Evolutionary conservation across 2,888 invertebrate genomes (phyloP), one percentile per base, ranked within the genome.

Genomic region (Blera fallax): DNA sequence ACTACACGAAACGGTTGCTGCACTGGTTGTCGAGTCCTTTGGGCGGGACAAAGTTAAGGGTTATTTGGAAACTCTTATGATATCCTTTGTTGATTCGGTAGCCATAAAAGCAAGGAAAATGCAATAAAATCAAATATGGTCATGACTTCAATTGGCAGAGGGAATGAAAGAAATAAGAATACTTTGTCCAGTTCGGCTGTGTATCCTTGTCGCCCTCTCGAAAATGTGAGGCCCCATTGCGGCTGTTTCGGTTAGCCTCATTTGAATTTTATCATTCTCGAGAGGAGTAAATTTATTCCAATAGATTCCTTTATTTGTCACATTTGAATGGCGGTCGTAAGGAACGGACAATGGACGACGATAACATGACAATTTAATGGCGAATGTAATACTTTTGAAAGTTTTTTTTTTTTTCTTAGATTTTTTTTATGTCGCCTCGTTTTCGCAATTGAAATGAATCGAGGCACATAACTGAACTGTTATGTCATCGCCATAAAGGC

Each of bases 211-310:
- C 52, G 21, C 32, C 52, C 78, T 65, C 24, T 67, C 18, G 52
- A 81, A 65, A 60, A 77, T 54, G 72, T 72, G 16, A 67, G 80
- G 85, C 81, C 85, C 85, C 85, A 85, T 81, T 85, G 85, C 85
- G 85, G 85, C 85, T 81, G 81, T 85, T 81, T 85, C 72, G 85
- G 85, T 85, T 85, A 85, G 85, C 85, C 85, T 85, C 85, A 85
- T 85, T 85, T 85, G 85, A 81, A 85, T 85, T 81, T 85, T 85
- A 81, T 81, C 60, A 50, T 54, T 48, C 29, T 72, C 69, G 62
- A 54, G 48, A 81, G 62, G 67, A 50, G n/a, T 56, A 67, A 81
- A 72, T 85, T 76, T 76, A 72, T 81, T 62, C 37, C 52, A 78
- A 83, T 73, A 72, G 37, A 78, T 83, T 79, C 72, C 54, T 76